Base-by-base conservation (phyloP, 2,113 vertebrate species). In the Chaetorhynchus papuensis region DNA sequence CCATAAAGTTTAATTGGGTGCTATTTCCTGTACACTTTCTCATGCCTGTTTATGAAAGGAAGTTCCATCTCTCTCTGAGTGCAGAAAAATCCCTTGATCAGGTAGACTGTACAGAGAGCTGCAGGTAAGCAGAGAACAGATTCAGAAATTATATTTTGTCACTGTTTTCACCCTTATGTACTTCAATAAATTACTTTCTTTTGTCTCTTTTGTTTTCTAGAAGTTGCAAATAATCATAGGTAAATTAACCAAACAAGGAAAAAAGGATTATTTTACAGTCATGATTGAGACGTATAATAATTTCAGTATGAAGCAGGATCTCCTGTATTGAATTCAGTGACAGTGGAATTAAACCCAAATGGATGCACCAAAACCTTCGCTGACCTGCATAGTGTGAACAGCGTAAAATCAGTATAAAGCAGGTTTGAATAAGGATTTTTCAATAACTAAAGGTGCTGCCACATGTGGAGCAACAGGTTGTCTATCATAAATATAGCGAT, bases 21-120 rank as follows among this genome's bases (percentile, higher is more conserved):
- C 44, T 28, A 91, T 91, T 96, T 93, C 88, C 93, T 95, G 59
- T 77, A 56, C 16, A 20, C 17, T 93, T 96, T 93, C 56, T 83
- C 45, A 86, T 69, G 14, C 17, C 27, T 41, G 21, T 45, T 92
- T 93, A 49, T 47, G 27, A 69, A 90, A 91, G 54, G 61, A 89
- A 56, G 31, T 89, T 76, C 30, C 13, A 60, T 41, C 33, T 81
- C 72, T 65, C 65, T 23, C 9, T 30, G 56, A 84, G 23, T 35
- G 27, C 30, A 93, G 56, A 85, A 89, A 59, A 13, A 72, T 89
- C 52, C 26, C 9, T 81, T 65, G 69, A 60, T 31, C 14, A 65
- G 39, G 26, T 44, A 77, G 28, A 41, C 15, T 22, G 15, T 42
- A 69, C 10, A 75, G 57, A 91, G 82, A 87, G 5, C 5, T 54